Evolutionary conservation across 2,888 invertebrate genomes (phyloP), one percentile per base, ranked within the genome.

Genomic region (Coelogynopora nodosa): DNA sequence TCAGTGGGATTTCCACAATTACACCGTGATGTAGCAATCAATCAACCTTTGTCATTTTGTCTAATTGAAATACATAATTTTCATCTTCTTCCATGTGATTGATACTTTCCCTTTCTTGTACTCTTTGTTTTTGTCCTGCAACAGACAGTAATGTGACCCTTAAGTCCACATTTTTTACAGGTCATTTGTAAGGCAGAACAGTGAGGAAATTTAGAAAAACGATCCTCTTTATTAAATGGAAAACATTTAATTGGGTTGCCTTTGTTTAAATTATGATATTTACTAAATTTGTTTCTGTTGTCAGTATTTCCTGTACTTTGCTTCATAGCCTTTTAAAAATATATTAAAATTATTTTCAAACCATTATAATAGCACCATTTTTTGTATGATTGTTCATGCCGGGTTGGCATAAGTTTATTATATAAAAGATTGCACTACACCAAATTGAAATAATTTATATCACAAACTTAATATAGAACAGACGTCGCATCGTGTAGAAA

Each of bases 111-210:
- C 13, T 29, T 31, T 82, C 31, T 18, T 2, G 10, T 82, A 2
- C 26, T 28, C 82, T 82, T 31, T 26, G 10, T 28, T 82, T 82
- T 82, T 82, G 82, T 82, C 31, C 2, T 82, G 82, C 82, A 82
- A 29, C 82, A 82, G 31, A 30, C 31, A 30, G 82, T 18, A 31
- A 31, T 31, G 82, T 29, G 82, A 82, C 82, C 82, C 30, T 82
- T 82, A 30, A 82, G 31, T 31, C 82, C 82, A 82, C 82, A 82
- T 31, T 82, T 82, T 82, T 18, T 30, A 29, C 82, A 13, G 23
- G 30, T 82, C 30, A 82, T 31, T 31, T 82, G 49, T 82, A 31
- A 82, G 80, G 23, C 80, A 80, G 29, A n/a, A 82, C 82, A 31
- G 82, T 74, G 5, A 74, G 23, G 23, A 74, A 10, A n/a, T 74